Evolutionary conservation across 2,113 vertebrate genomes (phyloP).

Genomic region (Hippopotamus amphibius): DNA sequence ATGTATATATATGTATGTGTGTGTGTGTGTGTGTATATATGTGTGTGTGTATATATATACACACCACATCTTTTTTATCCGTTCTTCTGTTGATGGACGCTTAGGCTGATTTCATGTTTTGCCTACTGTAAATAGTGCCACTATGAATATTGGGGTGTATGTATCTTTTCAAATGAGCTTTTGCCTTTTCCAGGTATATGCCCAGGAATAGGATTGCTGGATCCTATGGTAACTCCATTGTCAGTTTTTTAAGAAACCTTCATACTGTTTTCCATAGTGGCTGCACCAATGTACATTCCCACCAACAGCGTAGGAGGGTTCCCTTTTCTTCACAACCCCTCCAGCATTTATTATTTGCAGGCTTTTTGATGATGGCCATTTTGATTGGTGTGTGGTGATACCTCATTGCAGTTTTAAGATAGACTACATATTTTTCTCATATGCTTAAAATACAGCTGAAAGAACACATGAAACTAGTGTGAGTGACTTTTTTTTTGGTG

Average conservation of each 20-base stretch:
- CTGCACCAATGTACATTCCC: background rate
- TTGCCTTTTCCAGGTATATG: background rate
- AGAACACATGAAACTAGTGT: background rate
- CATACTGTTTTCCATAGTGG: background rate
- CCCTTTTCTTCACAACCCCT: background rate
- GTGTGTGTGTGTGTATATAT: no score
- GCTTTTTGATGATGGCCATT: background rate
- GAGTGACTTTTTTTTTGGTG: background rate
- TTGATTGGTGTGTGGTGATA: background rate
- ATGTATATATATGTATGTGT: no score
- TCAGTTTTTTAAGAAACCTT: background rate
- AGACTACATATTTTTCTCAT: background rate
- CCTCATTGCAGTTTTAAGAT: background rate
- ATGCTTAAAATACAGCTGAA: constrained; percentile 9
- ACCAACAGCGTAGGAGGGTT: background rate
- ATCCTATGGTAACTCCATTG: background rate
- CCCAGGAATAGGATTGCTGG: background rate
- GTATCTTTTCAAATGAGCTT: background rate
- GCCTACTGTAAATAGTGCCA: background rate
- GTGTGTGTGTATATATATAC: background rate
- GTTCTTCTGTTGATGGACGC: background rate
- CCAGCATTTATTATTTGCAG: background rate
- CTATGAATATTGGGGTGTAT: background rate
- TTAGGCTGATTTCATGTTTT: background rate
- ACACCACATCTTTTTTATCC: background rate